phyloP scores from a whole-genome alignment of 2,888 invertebrate genomes.

The Dione vanillae region DNA sequence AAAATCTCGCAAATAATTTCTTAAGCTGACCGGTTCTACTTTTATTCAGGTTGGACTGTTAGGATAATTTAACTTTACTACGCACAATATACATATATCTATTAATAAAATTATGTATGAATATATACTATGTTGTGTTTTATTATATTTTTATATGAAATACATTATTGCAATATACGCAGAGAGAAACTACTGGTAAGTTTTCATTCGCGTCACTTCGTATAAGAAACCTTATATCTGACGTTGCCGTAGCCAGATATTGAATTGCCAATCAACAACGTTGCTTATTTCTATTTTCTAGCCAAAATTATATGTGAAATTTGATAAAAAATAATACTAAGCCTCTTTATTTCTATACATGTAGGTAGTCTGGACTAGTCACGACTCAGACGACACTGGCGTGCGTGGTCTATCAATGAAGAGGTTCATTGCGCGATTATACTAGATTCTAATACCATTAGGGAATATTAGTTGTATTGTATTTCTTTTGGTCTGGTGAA shows the following conservation, averaged over 20 bases:
- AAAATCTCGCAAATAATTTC: constrained; percentile 43
- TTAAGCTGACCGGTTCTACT: constrained; percentile 55
- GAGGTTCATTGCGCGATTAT: neutral
- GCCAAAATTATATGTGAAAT: too few relatives aligned
- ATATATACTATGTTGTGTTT: too few relatives aligned
- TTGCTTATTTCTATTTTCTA: neutral
- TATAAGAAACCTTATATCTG: neutral
- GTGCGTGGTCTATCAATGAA: too few relatives aligned
- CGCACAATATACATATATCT: neutral
- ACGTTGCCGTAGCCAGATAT: neutral
- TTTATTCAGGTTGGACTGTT: constrained; percentile 52
- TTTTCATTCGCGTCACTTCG: neutral
- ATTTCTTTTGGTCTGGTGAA: too few relatives aligned
- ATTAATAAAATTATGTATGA: too few relatives aligned
- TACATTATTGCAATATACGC: neutral
- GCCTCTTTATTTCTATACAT: too few relatives aligned
- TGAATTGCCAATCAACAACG: neutral
- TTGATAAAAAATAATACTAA: too few relatives aligned
- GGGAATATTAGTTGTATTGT: neutral
- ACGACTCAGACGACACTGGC: too few relatives aligned
- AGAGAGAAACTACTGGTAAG: neutral
- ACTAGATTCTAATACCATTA: neutral
- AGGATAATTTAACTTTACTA: constrained; percentile 34
- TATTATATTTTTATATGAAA: neutral
- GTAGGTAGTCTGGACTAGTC: too few relatives aligned